A percentile compares a stretch with the other conserved stretches of the same genome.
phyloP scores from a whole-genome alignment of 1,140 invertebrate genomes.

The Hormaphis cornu region DNA sequence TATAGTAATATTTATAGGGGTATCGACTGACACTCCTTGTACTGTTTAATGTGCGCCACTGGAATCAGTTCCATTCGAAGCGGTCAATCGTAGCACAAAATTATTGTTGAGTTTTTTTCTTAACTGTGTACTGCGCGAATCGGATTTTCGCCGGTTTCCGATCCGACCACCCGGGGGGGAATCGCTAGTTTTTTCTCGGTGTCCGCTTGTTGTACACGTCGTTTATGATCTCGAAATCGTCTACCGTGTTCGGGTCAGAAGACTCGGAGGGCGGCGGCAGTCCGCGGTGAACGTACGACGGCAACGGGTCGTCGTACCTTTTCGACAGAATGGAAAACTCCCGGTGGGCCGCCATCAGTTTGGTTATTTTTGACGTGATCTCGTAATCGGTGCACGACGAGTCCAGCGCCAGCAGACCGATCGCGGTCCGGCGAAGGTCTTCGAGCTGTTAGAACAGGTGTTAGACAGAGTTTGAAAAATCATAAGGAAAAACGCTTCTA shows the following conservation, averaged over 20 bases:
- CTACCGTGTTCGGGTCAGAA: conserved; percentile 35
- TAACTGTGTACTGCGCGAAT: too few relatives aligned
- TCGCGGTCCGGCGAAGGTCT: conserved; percentile 58
- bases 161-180: too few relatives aligned
- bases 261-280: conserved; percentile 30
- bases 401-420: conserved; percentile 57
- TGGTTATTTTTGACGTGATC: conserved; percentile 61
- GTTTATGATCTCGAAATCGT: conserved; percentile 40
- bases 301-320: conserved; percentile 44
- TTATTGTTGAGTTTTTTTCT: too few relatives aligned
- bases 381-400: conserved; percentile 64
- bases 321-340: conserved; percentile 65
- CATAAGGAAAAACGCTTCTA: neutral
- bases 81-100: too few relatives aligned
- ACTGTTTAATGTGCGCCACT: too few relatives aligned
- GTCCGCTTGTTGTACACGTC: conserved; percentile 39
- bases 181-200: conserved; percentile 16
- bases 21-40: too few relatives aligned
- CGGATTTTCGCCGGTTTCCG: too few relatives aligned
- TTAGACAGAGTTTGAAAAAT: neutral
- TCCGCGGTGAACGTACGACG: neutral
- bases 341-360: conserved; percentile 63
- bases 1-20: too few relatives aligned
- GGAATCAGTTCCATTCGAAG: too few relatives aligned
- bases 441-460: conserved; percentile 47